These are phyloP conservation scores for Chalcosyrphus nemorum DNA, from an alignment of 2,888 invertebrate genomes.

Conservation along the genomic window DNA sequence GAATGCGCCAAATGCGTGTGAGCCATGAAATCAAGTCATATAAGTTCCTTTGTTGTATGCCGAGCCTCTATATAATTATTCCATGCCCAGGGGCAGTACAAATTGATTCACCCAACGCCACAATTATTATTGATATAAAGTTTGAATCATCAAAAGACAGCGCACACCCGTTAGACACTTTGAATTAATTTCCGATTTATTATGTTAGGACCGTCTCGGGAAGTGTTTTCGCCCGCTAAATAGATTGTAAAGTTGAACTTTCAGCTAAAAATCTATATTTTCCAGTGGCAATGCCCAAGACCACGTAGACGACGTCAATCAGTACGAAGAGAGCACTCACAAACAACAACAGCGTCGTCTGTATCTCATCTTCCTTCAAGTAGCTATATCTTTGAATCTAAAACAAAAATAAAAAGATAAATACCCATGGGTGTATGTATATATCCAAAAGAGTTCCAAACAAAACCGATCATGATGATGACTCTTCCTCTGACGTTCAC, in stretches of 20 bases:
- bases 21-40: neutral
- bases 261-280: constrained; percentile 23
- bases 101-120: constrained; percentile 11
- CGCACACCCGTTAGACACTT: constrained; percentile 4
- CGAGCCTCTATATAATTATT: neutral
- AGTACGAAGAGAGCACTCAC: constrained; percentile 29
- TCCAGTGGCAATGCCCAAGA: constrained; percentile 2
- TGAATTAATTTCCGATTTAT: constrained; percentile 34
- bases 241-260: constrained; percentile 50
- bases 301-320: constrained; percentile 48
- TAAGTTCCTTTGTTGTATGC: neutral
- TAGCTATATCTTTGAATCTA: constrained; percentile 32
- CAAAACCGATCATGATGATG: constrained; percentile 14
- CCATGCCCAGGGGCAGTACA: neutral
- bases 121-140: neutral
- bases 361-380: constrained; percentile 50
- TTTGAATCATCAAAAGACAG: constrained; percentile 37
- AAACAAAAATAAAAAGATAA: constrained; percentile 42
- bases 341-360: constrained; percentile 31
- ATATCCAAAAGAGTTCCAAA: constrained; percentile 30
- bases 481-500: constrained; percentile 22
- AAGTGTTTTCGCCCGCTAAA: no score
- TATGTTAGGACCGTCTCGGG: neutral
- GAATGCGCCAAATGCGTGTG: neutral
- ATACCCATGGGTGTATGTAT: neutral